These are phyloP conservation scores for Numenius phaeopus DNA, from an alignment of 2,797 vertebrate species.

Conservation along the genomic window DNA sequence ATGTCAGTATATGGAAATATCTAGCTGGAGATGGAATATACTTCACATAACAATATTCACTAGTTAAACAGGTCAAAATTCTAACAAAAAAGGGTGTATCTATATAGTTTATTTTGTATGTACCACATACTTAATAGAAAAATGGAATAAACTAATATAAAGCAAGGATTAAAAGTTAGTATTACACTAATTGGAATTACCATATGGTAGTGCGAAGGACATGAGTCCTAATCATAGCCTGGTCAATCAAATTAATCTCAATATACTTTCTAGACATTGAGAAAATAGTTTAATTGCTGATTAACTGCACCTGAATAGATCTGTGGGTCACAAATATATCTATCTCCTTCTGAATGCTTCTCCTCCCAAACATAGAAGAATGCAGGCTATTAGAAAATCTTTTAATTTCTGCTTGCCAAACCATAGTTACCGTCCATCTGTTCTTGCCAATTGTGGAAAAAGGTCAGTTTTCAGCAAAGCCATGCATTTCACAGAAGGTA, in stretches of 20 bases:
- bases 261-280: slow-evolving; percentile 28
- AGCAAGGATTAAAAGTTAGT: slow-evolving; percentile 70
- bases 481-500: slow-evolving; percentile 84
- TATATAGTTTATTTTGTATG: neutral
- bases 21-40: neutral
- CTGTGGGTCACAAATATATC: slow-evolving; percentile 47
- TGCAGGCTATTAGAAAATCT: slow-evolving; percentile 78
- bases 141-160: neutral
- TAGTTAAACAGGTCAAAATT: neutral
- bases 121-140: neutral
- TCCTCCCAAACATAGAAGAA: slow-evolving; percentile 71
- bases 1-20: neutral
- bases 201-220: slow-evolving; percentile 7
- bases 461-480: slow-evolving; percentile 82
- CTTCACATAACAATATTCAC: neutral
- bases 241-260: slow-evolving; percentile 43
- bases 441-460: slow-evolving; percentile 88
- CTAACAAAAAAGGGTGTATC: neutral
- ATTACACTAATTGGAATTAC: slow-evolving; percentile 48
- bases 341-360: slow-evolving; percentile 68
- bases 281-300: slow-evolving; percentile 72
- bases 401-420: slow-evolving; percentile 81
- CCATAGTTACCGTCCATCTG: slow-evolving; percentile 90
- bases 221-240: slow-evolving; percentile 29
- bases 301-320: slow-evolving; percentile 74